Base-by-base conservation (phyloP, 2,113 vertebrate species). In the Dicaeum eximium region DNA sequence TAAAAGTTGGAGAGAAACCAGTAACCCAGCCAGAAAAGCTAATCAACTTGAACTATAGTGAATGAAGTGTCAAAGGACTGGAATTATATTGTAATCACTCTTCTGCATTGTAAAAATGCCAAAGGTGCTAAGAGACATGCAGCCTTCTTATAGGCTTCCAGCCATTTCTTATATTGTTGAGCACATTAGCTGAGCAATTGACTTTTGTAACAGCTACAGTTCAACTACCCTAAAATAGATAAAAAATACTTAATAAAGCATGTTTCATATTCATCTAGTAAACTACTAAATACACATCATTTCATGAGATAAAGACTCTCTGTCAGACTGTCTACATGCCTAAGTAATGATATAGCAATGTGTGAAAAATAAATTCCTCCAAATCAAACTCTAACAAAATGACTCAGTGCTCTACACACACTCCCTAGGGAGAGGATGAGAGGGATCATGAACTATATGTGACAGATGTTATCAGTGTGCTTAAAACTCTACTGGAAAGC, bases 1-100 rank as follows among this genome's bases (percentile, higher is more conserved):
- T 90, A 86, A 92, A 94, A 96, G 38, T 93, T 96, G 92, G 95
- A 96, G 48, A 58, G 40, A 95, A 73, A 81, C 67, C 87, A 90
- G 75, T 88, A 90, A 82, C 47, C 28, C 38, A 92, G 51, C 45
- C 81, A 92, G 85, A 70, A 95, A 90, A 96, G 88, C 90, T 93
- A 86, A 96, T 93, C 82, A 92, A 66, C 60, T 93, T 93, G 78
- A 95, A 92, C 92, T 91, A 92, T 79, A 70, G 71, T 64, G 92
- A 95, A 56, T 6, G 6, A 85, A 83, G 79, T 90, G 92, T 94
- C 90, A 93, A 67, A 93, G 75, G 74, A 64, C 38, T 77, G 50
- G 74, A 93, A 92, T 95, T 88, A 88, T 60, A 73, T 45, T 71
- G 35, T 88, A 88, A 93, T 96, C 58, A 91, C 47, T 96, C 71